These are phyloP conservation scores for Tenebrosternarchus preto DNA, from an alignment of 2,113 vertebrate species.

Conservation along the genomic window DNA sequence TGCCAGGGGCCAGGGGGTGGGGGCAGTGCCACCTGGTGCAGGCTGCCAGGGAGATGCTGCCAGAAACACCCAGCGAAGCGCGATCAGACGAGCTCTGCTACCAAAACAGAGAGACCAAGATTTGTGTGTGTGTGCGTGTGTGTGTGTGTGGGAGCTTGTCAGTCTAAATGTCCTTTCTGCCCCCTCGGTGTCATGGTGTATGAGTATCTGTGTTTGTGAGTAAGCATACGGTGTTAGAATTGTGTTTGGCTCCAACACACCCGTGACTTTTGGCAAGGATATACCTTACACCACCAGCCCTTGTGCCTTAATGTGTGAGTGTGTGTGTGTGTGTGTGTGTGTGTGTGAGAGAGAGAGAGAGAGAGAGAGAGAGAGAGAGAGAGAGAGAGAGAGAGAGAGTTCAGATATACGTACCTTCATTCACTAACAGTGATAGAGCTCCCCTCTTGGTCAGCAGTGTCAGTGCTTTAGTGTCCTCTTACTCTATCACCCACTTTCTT, in stretches of 20 bases:
- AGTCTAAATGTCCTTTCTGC: slow-evolving; percentile 37
- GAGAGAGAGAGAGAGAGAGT: neutral
- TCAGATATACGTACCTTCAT: neutral
- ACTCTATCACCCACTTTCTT: neutral
- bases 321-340: slow-evolving; percentile 7
- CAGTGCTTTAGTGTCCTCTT: neutral
- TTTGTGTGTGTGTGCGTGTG: slow-evolving; percentile 36
- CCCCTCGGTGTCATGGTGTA: slow-evolving; percentile 6
- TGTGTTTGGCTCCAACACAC: slow-evolving; percentile 37
- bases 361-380: too few species aligned
- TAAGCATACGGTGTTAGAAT: slow-evolving; percentile 48
- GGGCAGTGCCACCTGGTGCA: slow-evolving; percentile 49
- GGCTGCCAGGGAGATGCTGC: slow-evolving; percentile 29
- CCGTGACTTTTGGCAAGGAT: slow-evolving; percentile 45
- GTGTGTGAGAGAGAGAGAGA: neutral
- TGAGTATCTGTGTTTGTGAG: slow-evolving; percentile 26
- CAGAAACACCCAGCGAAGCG: slow-evolving; percentile 7
- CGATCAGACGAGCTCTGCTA: too few species aligned
- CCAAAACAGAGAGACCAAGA: neutral
- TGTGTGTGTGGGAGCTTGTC: slow-evolving; percentile 31
- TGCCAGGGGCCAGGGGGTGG: slow-evolving; percentile 18
- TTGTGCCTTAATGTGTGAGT: neutral
- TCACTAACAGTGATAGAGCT: slow-evolving; percentile 10
- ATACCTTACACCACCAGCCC: slow-evolving; percentile 17
- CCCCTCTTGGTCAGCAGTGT: slow-evolving; percentile 22